Evolutionary conservation across 2,888 invertebrate genomes (phyloP).

Genomic region (Ctena decussata): DNA sequence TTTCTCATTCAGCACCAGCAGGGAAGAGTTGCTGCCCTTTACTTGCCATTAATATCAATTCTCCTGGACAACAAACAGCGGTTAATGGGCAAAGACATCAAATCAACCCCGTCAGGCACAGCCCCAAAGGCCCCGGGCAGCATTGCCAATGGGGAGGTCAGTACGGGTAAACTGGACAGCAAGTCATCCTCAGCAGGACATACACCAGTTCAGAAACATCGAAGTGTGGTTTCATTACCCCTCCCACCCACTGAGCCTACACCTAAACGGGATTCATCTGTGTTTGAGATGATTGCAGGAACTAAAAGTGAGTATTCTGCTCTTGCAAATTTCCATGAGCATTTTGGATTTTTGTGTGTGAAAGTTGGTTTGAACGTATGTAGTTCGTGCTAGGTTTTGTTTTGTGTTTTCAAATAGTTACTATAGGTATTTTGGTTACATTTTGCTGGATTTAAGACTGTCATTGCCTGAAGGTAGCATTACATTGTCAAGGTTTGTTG

Average conservation of each 20-base stretch:
- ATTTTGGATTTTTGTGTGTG: no score
- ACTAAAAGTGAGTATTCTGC: constrained; percentile 68
- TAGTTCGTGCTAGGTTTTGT: no score
- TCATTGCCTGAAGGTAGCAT: no score
- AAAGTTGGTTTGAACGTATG: no score
- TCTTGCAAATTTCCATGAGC: no score
- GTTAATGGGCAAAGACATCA: constrained; percentile 86
- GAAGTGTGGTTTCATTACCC: constrained; percentile 63
- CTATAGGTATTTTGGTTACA: no score
- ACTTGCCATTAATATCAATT: constrained; percentile 96
- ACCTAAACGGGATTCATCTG: constrained; percentile 69
- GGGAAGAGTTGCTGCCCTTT: constrained; percentile 95
- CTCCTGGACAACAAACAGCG: constrained; percentile 95
- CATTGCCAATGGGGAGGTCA: constrained; percentile 67
- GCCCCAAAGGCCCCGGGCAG: constrained; percentile 13
- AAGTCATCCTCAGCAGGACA: constrained; percentile 38
- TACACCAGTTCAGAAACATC: constrained; percentile 58
- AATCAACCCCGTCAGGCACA: constrained; percentile 43
- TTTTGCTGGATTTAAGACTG: no score
- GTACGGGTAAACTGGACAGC: constrained; percentile 49
- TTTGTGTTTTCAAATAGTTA: constrained; percentile 6
- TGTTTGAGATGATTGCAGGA: constrained; percentile 84
- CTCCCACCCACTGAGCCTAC: constrained; percentile 36
- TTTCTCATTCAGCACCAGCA: constrained; percentile 89
- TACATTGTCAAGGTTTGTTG: no score